Base-by-base conservation (phyloP, 30 jellyfish, hydroid and myxozoan genomes). In the Aurelia coerulea region DNA sequence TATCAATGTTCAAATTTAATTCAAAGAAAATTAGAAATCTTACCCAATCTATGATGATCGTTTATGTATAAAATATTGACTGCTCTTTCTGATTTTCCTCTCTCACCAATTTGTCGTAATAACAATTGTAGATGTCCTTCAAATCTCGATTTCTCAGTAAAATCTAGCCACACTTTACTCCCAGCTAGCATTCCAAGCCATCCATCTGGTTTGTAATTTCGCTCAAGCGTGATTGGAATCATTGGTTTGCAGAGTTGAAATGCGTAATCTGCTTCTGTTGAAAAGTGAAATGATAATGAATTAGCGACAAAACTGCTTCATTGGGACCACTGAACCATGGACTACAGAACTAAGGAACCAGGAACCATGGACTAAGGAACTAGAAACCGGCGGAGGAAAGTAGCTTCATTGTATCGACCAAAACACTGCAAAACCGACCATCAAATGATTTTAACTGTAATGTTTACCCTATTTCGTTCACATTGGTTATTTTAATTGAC, bases 181-280 rank as follows among this genome's bases (percentile, higher is more conserved):
- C 86, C 84, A 34, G 79, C 93, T 49, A 87, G 33, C 79, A 87
- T 86, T 12, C 96, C 90, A 12, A 93, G 76, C 98, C 98, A 93
- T 23, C 98, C 98, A 73, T 93, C 98, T 3, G 95, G 96, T 39
- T 71, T 77, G 81, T 79, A 87, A 74, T 83, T 76, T 37, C 78
- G 39, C 60, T 93, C 98, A 49, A 93, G 37, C 1, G 69, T 73
- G 7, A 93, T 15, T 62, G 98, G 98, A 49, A 93, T 83, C 86
- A 93, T 84, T 35, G 88, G 93, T 66, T 87, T 93, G 77, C 97
- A 86, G 23, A 93, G 76, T 33, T 68, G 82, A 81, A 81, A 88
- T 56, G 98, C 97, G 52, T 87, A 93, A 19, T 88, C 98, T 3
- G 88, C 85, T 66, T 88, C 98, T 93, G 73, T 8, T 81, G 60